Conservation (phyloP, 2,113 vertebrate genomes). For the Vanacampus margaritifer region DNA sequence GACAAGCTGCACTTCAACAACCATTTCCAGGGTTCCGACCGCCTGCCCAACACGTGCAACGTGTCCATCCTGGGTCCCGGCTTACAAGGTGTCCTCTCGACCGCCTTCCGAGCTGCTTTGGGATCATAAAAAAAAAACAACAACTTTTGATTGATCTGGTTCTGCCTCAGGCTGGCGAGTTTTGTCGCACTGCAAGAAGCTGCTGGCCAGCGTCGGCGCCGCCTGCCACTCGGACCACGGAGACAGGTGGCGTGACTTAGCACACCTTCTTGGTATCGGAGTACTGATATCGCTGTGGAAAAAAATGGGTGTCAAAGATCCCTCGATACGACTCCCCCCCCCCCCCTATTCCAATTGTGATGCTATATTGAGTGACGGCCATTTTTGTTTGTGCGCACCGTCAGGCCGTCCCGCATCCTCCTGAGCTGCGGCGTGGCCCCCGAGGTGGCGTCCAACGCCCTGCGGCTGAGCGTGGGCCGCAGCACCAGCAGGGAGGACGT, state of each 20-base stretch:
- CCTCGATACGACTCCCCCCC: too few relatives aligned
- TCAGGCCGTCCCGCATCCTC: conserved; percentile 87
- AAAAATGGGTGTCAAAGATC: too few relatives aligned
- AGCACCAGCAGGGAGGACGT: conserved; percentile 78
- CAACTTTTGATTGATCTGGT: conserved; percentile 57
- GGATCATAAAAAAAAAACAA: conserved; percentile 33
- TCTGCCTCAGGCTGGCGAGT: conserved; percentile 76
- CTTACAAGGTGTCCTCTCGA: conserved; percentile 77
- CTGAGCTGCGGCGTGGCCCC: conserved; percentile 81
- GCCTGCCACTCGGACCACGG: conserved; percentile 88
- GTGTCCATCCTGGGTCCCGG: conserved; percentile 84
- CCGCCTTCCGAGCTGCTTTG: neutral
- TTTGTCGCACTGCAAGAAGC: conserved; percentile 76
- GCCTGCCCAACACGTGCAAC: conserved; percentile 91
- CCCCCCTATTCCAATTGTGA: too few relatives aligned
- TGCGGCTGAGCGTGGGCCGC: conserved; percentile 88
- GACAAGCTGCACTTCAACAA: conserved; percentile 82
- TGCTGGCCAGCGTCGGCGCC: conserved; percentile 89
- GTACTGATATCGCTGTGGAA: too few relatives aligned
- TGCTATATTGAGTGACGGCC: too few relatives aligned
- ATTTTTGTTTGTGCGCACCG: neutral
- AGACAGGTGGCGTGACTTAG: conserved; percentile 72
- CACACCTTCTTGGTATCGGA: too few relatives aligned
- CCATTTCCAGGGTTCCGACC: conserved; percentile 72
- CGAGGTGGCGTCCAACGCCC: conserved; percentile 78